Conservation (phyloP, 2,888 invertebrate genomes). For the Pachliopta kotzebuea region DNA sequence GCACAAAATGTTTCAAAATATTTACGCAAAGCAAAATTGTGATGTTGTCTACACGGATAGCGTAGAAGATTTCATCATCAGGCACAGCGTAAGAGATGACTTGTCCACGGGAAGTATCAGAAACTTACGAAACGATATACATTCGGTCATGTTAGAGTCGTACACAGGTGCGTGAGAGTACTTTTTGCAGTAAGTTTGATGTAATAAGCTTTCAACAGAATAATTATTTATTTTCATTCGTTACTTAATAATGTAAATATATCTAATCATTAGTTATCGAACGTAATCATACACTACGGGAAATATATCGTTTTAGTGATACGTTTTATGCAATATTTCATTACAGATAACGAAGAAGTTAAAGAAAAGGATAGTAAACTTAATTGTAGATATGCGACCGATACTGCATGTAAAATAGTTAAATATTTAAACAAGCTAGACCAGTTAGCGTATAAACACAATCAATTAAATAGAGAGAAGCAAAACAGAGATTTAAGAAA, state of each 20-base stretch:
- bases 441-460: slow-evolving; percentile 46
- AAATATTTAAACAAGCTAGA: slow-evolving; percentile 52
- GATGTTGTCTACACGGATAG: background rate
- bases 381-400: slow-evolving; percentile 40
- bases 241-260: no score
- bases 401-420: slow-evolving; percentile 47
- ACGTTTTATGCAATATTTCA: background rate
- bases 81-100: slow-evolving; percentile 4
- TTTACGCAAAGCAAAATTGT: background rate
- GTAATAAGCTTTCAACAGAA: no score
- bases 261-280: no score
- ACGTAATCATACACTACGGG: no score
- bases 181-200: background rate
- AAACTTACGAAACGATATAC: slow-evolving; percentile 10
- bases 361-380: slow-evolving; percentile 54
- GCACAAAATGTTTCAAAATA: background rate
- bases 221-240: no score
- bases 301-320: no score
- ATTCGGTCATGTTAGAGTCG: background rate
- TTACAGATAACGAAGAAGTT: slow-evolving; percentile 30
- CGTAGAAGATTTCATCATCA: slow-evolving; percentile 16
- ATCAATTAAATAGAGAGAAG: slow-evolving; percentile 50
- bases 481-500: slow-evolving; percentile 55
- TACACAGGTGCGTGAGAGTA: background rate
- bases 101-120: background rate